Evolutionary conservation across 2,797 vertebrate genomes (phyloP).

Genomic region (Danio kyathit): DNA sequence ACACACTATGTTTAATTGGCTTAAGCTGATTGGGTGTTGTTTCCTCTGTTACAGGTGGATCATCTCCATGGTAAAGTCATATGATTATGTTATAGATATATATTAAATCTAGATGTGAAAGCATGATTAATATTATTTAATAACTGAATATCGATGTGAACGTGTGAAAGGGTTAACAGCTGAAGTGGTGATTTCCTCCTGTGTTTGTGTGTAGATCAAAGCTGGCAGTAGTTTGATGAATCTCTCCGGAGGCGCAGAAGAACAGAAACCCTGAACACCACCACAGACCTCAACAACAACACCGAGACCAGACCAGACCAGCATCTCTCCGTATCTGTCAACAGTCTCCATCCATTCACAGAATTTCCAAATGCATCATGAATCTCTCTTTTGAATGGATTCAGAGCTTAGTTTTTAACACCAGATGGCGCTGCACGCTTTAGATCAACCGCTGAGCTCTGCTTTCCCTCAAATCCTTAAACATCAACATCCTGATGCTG

Average conservation of each 20-base stretch:
- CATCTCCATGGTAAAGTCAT: slow-evolving; percentile 46
- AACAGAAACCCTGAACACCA: slow-evolving; percentile 29
- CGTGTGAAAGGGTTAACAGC: too few species aligned
- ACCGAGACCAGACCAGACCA: slow-evolving; percentile 12
- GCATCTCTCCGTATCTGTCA: not conserved
- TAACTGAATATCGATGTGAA: too few species aligned
- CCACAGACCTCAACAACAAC: slow-evolving; percentile 16
- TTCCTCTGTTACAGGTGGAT: slow-evolving; percentile 46
- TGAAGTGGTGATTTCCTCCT: not conserved
- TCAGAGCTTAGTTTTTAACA: too few species aligned
- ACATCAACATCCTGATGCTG: too few species aligned
- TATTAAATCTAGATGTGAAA: too few species aligned
- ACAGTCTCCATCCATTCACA: too few species aligned
- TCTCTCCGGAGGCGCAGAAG: slow-evolving; percentile 8
- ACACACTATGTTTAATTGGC: not conserved
- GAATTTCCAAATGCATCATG: too few species aligned
- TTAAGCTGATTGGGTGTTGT: not conserved
- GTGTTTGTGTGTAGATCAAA: slow-evolving; percentile 44
- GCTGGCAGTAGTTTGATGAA: slow-evolving; percentile 16
- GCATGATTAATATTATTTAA: too few species aligned
- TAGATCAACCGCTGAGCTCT: too few species aligned
- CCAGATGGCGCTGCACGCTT: too few species aligned
- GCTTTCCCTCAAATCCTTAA: too few species aligned
- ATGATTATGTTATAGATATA: not conserved
- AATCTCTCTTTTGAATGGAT: too few species aligned